phyloP scores from a whole-genome alignment of 2,113 vertebrate species.

The Nesogale talazaci region DNA sequence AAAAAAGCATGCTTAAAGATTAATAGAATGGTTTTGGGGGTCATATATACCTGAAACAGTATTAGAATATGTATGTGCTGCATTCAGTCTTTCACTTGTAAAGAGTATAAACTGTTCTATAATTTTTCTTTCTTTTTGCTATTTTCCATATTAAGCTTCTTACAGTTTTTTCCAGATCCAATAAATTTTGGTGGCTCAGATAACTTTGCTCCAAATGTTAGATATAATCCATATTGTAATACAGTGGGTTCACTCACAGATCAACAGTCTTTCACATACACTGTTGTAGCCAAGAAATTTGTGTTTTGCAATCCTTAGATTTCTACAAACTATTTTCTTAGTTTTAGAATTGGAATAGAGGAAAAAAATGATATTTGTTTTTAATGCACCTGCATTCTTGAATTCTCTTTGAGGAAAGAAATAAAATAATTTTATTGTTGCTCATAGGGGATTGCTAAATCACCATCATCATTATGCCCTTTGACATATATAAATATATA shows the following conservation, averaged over 20 bases:
- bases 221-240: not conserved
- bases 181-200: not conserved
- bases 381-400: not conserved
- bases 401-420: not conserved
- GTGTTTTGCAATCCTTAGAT: not conserved
- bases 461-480: not conserved
- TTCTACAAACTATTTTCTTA: not conserved
- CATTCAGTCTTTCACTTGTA: not conserved
- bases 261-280: not conserved
- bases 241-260: not conserved
- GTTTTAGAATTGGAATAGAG: slow-evolving; percentile 14
- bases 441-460: not conserved
- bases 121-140: not conserved
- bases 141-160: not conserved
- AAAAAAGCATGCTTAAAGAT: slow-evolving; percentile 20
- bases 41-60: not conserved
- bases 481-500: not conserved
- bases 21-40: too few species aligned
- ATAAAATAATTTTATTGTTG: not conserved
- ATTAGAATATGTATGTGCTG: slow-evolving; percentile 4
- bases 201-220: not conserved
- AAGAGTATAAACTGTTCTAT: not conserved
- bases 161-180: not conserved
- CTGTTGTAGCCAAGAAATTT: not conserved
- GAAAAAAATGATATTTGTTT: slow-evolving; percentile 2